These are phyloP conservation scores for Ceramica pisi DNA, from an alignment of 2,888 invertebrate genomes.

Conservation along the genomic window DNA sequence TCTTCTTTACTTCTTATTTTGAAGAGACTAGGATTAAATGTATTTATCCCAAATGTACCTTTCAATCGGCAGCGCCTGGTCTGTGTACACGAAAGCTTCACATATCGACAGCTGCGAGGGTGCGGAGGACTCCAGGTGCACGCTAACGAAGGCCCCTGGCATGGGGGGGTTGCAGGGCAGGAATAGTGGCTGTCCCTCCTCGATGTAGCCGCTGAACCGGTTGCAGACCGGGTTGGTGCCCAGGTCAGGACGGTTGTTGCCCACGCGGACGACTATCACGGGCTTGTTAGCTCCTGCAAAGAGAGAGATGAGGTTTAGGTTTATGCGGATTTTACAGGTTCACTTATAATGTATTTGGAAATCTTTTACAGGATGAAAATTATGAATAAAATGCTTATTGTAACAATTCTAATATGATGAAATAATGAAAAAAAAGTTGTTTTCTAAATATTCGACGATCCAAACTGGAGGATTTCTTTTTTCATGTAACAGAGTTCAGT, in stretches of 20 bases:
- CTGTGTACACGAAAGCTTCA: slow-evolving; percentile 98
- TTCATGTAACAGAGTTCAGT: too few species aligned
- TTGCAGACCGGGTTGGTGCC: slow-evolving; percentile 98
- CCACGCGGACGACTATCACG: slow-evolving; percentile 96
- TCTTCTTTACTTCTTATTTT: too few species aligned
- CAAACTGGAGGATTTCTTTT: too few species aligned
- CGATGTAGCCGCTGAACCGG: slow-evolving; percentile 95
- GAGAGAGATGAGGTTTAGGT: background rate
- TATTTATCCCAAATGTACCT: slow-evolving; percentile 75
- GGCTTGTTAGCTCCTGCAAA: slow-evolving; percentile 93
- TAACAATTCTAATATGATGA: too few species aligned
- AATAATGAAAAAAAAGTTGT: too few species aligned
- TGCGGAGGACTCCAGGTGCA: slow-evolving; percentile 95
- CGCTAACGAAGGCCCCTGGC: slow-evolving; percentile 98
- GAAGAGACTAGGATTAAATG: background rate
- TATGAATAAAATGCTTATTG: too few species aligned
- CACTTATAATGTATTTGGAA: background rate
- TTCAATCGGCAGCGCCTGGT: slow-evolving; percentile 97
- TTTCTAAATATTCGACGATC: too few species aligned
- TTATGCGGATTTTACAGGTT: background rate
- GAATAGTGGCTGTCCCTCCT: slow-evolving; percentile 97
- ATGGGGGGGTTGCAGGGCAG: slow-evolving; percentile 98
- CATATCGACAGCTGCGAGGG: slow-evolving; percentile 96
- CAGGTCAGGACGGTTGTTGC: slow-evolving; percentile 97
- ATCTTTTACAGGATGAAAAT: too few species aligned